Evolutionary conservation across 2,113 vertebrate species (phyloP).

Genomic region (Rhinogobius similis): DNA sequence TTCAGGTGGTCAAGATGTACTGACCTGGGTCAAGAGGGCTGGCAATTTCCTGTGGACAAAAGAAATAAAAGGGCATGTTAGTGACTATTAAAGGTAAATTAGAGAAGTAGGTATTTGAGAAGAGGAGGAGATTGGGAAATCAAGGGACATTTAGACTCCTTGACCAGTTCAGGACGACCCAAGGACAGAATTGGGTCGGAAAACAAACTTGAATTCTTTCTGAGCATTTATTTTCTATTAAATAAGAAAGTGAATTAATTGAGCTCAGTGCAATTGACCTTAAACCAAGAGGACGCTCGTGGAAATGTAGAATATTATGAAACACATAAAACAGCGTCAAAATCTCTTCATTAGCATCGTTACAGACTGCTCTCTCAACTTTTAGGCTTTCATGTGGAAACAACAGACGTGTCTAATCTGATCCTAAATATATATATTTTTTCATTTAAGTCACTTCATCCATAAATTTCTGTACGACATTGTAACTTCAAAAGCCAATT

Average conservation of each 20-base stretch:
- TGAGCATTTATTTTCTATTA: neutral
- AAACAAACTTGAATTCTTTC: neutral
- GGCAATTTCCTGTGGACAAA: conserved; percentile 52
- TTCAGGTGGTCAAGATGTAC: conserved; percentile 43
- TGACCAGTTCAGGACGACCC: conserved; percentile 34
- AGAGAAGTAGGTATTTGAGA: neutral
- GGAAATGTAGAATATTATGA: neutral
- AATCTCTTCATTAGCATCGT: too few species aligned
- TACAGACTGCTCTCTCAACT: too few species aligned
- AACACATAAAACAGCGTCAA: neutral
- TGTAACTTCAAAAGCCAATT: too few species aligned
- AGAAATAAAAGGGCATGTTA: conserved; percentile 17
- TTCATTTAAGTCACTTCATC: too few species aligned
- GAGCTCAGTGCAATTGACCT: neutral
- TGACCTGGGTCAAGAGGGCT: conserved; percentile 62
- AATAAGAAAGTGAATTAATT: neutral
- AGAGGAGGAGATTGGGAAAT: conserved; percentile 5
- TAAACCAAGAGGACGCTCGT: neutral
- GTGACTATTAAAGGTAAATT: conserved; percentile 5
- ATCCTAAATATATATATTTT: too few species aligned
- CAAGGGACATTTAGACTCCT: neutral
- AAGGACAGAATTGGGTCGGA: conserved; percentile 18
- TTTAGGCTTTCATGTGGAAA: too few species aligned
- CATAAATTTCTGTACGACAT: too few species aligned
- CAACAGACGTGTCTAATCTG: too few species aligned